phyloP scores from a whole-genome alignment of 1,140 invertebrate genomes.

The Diabrotica virgifera region DNA sequence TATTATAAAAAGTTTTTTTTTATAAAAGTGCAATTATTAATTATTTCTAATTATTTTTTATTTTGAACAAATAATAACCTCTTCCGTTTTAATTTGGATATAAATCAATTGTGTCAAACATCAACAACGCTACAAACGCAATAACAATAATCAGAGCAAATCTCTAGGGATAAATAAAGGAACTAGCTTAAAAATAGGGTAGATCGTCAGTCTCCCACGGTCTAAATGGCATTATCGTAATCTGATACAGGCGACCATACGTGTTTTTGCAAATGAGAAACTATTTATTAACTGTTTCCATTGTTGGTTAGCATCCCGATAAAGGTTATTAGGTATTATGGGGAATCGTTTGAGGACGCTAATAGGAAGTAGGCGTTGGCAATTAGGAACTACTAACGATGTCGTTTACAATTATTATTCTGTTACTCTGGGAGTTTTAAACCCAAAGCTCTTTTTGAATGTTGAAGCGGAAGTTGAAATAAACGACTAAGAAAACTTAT shows the following conservation, averaged over 20 bases:
- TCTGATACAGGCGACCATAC: constrained; percentile 33
- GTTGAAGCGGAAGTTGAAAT: too few relatives aligned
- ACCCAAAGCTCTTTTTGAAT: too few relatives aligned
- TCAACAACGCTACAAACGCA: not conserved
- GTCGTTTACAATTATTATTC: constrained; percentile 7
- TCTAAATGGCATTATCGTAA: constrained; percentile 37
- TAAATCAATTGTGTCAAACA: too few relatives aligned
- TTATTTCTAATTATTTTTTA: too few relatives aligned
- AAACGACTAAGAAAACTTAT: too few relatives aligned
- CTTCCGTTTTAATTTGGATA: too few relatives aligned
- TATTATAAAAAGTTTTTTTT: too few relatives aligned
- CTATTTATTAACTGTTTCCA: constrained; percentile 33
- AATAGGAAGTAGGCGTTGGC: constrained; percentile 13
- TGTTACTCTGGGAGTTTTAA: too few relatives aligned
- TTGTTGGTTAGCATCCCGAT: constrained; percentile 17
- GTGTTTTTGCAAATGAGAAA: constrained; percentile 43
- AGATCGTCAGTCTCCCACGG: constrained; percentile 33
- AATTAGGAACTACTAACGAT: constrained; percentile 11
- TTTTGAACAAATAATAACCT: too few relatives aligned
- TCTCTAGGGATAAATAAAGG: constrained; percentile 32
- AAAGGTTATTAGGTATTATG: not conserved
- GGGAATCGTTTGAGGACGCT: constrained; percentile 7
- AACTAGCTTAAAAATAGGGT: constrained; percentile 27
- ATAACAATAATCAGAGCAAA: constrained; percentile 32
- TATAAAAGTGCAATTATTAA: too few relatives aligned